Evolutionary conservation across 2,113 vertebrate genomes (phyloP).

Genomic region (Mastomys natalensis): DNA sequence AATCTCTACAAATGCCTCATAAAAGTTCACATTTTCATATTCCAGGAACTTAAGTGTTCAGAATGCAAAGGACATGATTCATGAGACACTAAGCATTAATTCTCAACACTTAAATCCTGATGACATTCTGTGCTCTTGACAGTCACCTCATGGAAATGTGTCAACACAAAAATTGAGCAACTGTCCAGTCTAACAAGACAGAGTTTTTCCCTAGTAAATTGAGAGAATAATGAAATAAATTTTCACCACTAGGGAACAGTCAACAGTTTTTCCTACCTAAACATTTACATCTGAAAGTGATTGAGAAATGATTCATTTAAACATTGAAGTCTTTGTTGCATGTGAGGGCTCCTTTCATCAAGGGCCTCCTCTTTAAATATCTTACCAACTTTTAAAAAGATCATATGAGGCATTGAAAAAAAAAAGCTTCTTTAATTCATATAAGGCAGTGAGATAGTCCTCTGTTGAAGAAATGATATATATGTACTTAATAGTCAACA

Average conservation of each 20-base stretch:
- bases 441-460: neutral
- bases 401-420: neutral
- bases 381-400: slow-evolving; percentile 55
- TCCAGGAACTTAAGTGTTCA: neutral
- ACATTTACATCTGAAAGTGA: neutral
- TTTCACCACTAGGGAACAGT: neutral
- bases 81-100: neutral
- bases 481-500: neutral
- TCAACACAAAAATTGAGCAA: slow-evolving; percentile 35
- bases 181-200: neutral
- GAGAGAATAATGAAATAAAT: slow-evolving; percentile 41
- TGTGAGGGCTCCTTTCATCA: slow-evolving; percentile 60
- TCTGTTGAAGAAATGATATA: neutral
- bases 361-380: slow-evolving; percentile 50
- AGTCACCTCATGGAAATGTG: slow-evolving; percentile 35
- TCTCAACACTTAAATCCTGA: neutral
- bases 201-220: slow-evolving; percentile 20
- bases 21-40: slow-evolving; percentile 35
- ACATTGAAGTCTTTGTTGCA: slow-evolving; percentile 41
- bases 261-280: neutral
- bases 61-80: neutral
- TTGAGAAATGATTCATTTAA: slow-evolving; percentile 54
- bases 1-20: neutral
- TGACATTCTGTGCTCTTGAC: neutral
- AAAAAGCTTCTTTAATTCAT: slow-evolving; percentile 18